Conservation (phyloP, 2,797 vertebrate species). For the Tarsius wallacei region DNA sequence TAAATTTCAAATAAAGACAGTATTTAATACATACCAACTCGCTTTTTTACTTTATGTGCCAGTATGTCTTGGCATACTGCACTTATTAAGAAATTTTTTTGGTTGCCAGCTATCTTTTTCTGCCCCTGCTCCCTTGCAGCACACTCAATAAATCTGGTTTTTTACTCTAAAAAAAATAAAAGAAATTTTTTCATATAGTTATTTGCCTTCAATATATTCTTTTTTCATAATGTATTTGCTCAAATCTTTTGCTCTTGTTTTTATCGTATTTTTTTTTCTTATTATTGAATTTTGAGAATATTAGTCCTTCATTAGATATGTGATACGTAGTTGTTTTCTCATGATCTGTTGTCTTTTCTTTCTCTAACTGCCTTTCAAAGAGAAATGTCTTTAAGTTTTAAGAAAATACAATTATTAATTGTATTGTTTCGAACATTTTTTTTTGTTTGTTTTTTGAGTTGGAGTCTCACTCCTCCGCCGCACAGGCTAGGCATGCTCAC, state of each 20-base stretch:
- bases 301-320: not conserved
- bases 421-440: not conserved
- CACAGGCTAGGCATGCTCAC: no score
- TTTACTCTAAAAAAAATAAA: no score
- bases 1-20: not conserved
- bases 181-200: not conserved
- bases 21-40: not conserved
- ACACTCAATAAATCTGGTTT: no score
- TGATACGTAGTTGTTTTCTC: not conserved
- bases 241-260: not conserved
- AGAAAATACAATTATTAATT: not conserved
- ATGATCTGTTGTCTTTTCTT: not conserved
- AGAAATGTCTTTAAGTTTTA: conserved; percentile 36
- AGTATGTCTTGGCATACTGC: not conserved
- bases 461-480: no score
- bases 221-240: not conserved
- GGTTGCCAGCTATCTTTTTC: no score
- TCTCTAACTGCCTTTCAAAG: not conserved
- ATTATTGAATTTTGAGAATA: conserved; percentile 8
- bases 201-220: not conserved
- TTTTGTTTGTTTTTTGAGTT: no score
- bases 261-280: not conserved
- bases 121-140: no score
- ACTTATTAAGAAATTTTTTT: no score
- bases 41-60: not conserved